These are phyloP conservation scores for Campylorhamphus procurvoides DNA, from an alignment of 2,113 vertebrate genomes.

Conservation along the genomic window DNA sequence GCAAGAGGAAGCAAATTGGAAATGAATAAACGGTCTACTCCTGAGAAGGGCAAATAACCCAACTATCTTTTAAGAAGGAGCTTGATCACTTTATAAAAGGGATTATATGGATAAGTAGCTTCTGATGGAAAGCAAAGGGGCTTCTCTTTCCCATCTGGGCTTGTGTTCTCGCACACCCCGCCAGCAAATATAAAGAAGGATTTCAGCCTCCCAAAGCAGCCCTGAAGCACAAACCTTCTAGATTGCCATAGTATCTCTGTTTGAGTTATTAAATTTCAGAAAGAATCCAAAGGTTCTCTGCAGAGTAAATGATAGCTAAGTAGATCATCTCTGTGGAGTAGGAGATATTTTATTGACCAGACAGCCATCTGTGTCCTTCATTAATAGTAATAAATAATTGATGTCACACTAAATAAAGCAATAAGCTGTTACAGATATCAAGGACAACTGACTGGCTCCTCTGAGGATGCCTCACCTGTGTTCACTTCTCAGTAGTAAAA, in stretches of 20 bases:
- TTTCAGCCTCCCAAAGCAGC: slow-evolving; percentile 57
- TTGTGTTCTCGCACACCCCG: neutral
- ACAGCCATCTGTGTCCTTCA: slow-evolving; percentile 68
- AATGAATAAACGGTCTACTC: neutral
- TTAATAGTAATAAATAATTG: slow-evolving; percentile 70
- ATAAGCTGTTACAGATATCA: slow-evolving; percentile 60
- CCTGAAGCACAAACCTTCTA: slow-evolving; percentile 46
- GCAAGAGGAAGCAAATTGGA: slow-evolving; percentile 3
- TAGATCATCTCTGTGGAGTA: slow-evolving; percentile 60
- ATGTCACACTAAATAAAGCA: slow-evolving; percentile 55
- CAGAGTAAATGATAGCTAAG: slow-evolving; percentile 66
- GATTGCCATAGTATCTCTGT: slow-evolving; percentile 35
- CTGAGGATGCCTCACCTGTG: slow-evolving; percentile 42
- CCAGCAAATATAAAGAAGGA: slow-evolving; percentile 66
- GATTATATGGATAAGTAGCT: slow-evolving; percentile 56
- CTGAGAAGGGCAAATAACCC: slow-evolving; percentile 19
- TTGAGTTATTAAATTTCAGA: slow-evolving; percentile 53
- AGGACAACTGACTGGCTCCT: slow-evolving; percentile 49
- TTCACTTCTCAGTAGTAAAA: slow-evolving; percentile 12
- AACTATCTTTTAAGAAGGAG: neutral
- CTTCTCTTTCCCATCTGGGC: slow-evolving; percentile 11
- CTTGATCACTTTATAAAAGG: slow-evolving; percentile 51
- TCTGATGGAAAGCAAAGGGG: slow-evolving; percentile 28
- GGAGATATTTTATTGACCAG: slow-evolving; percentile 67
- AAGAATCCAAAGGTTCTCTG: slow-evolving; percentile 61